These are phyloP conservation scores for Polia nebulosa DNA, from an alignment of 2,888 invertebrate species.

Conservation along the genomic window DNA sequence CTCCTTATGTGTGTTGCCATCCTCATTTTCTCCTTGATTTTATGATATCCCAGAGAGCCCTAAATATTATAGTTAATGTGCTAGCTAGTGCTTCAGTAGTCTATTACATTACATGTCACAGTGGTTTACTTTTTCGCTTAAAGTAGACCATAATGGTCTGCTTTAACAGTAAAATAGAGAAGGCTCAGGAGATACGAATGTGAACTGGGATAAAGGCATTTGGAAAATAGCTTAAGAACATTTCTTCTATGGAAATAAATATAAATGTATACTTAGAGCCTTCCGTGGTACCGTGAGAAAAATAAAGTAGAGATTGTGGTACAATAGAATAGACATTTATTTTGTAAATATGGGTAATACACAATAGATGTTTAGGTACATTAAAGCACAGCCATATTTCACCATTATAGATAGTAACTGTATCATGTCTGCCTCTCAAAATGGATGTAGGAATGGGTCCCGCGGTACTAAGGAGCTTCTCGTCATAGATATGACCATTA, in stretches of 20 bases:
- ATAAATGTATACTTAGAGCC: background rate
- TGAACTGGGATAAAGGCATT: constrained; percentile 9
- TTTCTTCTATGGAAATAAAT: background rate
- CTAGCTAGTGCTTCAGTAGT: constrained; percentile 19
- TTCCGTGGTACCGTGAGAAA: too few species aligned
- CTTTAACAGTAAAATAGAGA: constrained; percentile 14
- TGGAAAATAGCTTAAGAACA: background rate
- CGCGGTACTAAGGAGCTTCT: too few species aligned
- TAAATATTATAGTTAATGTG: constrained; percentile 26
- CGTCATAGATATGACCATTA: too few species aligned
- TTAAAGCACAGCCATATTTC: too few species aligned
- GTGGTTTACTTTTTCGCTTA: constrained; percentile 44
- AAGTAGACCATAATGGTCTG: constrained; percentile 19
- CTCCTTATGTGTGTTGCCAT: constrained; percentile 64
- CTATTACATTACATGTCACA: constrained; percentile 26
- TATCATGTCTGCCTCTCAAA: too few species aligned
- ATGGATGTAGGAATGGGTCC: too few species aligned
- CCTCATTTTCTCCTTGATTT: constrained; percentile 36
- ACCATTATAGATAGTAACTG: too few species aligned
- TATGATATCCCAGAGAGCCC: constrained; percentile 39
- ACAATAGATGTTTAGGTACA: too few species aligned
- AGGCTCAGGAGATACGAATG: constrained; percentile 12
- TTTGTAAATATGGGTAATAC: too few species aligned
- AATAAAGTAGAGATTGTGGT: too few species aligned
- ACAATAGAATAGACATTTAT: too few species aligned